Percentiles rank a stretch among this genome's conserved stretches.
Evolutionary conservation across 2,113 vertebrate species (phyloP).

Genomic region (Bettongia penicillata): DNA sequence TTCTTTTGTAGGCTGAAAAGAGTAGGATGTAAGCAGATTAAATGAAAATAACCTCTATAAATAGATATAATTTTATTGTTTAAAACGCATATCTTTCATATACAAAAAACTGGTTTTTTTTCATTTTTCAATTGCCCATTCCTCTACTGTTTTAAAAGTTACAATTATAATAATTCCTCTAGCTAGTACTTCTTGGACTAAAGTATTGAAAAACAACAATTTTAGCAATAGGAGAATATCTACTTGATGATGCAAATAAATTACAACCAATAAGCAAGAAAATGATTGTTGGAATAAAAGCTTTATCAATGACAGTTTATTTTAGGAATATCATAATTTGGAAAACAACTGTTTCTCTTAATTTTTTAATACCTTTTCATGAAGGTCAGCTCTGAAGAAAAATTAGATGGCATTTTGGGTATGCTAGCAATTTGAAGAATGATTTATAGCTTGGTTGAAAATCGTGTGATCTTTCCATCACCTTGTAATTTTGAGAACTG

Average conservation of each 20-base stretch:
- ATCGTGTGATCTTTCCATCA: constrained; percentile 63
- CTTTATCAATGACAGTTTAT: constrained; percentile 46
- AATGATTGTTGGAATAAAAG: constrained; percentile 45
- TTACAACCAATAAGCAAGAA: constrained; percentile 21
- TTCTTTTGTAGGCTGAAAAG: not conserved
- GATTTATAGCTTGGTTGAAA: constrained; percentile 67
- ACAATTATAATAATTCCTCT: constrained; percentile 42
- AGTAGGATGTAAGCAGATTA: not conserved
- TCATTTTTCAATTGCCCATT: not conserved
- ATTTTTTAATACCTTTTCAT: not conserved
- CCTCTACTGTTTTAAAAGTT: not conserved
- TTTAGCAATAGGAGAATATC: constrained; percentile 53
- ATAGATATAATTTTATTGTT: not conserved
- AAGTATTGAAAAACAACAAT: constrained; percentile 41
- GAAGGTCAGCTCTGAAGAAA: constrained; percentile 40
- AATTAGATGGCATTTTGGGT: constrained; percentile 71
- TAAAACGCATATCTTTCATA: not conserved
- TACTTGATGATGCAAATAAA: not conserved
- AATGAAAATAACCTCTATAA: not conserved
- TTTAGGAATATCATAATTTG: constrained; percentile 52
- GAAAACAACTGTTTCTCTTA: constrained; percentile 34
- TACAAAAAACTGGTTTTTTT: not conserved
- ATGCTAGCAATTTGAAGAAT: constrained; percentile 61
- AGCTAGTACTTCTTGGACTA: constrained; percentile 45
- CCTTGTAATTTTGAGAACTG: constrained; percentile 67